These are phyloP conservation scores for Parelbella ahira DNA, from an alignment of 2,888 invertebrate species.

Conservation along the genomic window DNA sequence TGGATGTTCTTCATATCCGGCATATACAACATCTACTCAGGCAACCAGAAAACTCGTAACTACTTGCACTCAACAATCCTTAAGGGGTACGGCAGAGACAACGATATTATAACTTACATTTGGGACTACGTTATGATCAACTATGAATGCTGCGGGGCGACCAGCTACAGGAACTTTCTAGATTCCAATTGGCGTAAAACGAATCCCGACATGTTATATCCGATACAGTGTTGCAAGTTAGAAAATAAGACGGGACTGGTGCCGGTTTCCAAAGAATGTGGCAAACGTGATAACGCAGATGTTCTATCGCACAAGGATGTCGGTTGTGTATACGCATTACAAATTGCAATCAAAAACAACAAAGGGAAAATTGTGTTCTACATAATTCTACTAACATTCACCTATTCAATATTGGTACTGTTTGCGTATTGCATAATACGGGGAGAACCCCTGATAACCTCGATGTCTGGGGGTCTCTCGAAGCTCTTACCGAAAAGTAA, in stretches of 20 bases:
- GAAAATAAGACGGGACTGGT: conserved; percentile 42
- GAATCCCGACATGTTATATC: conserved; percentile 47
- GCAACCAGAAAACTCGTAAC: conserved; percentile 44
- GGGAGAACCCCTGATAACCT: conserved; percentile 51
- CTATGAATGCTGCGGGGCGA: conserved; percentile 62
- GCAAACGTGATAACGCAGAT: conserved; percentile 34
- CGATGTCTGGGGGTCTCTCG: conserved; percentile 39
- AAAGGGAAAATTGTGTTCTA: conserved; percentile 52
- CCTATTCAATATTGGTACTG: conserved; percentile 45
- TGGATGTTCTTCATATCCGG: conserved; percentile 62
- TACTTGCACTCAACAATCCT: conserved; percentile 45
- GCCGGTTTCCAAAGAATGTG: conserved; percentile 51
- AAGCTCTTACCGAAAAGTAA: conserved; percentile 36
- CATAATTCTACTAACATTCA: conserved; percentile 38
- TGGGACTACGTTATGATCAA: conserved; percentile 63
- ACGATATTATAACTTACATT: conserved; percentile 54
- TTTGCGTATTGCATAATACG: conserved; percentile 60
- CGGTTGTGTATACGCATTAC: conserved; percentile 55
- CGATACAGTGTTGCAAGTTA: conserved; percentile 59
- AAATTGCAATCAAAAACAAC: conserved; percentile 43
- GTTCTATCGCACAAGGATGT: conserved; percentile 39
- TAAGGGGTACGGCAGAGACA: conserved; percentile 54
- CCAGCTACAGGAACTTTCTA: conserved; percentile 51
- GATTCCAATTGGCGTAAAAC: conserved; percentile 50
- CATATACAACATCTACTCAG: conserved; percentile 58